Base-by-base conservation (phyloP, 2,797 vertebrate genomes). In the Mergus octosetaceus region DNA sequence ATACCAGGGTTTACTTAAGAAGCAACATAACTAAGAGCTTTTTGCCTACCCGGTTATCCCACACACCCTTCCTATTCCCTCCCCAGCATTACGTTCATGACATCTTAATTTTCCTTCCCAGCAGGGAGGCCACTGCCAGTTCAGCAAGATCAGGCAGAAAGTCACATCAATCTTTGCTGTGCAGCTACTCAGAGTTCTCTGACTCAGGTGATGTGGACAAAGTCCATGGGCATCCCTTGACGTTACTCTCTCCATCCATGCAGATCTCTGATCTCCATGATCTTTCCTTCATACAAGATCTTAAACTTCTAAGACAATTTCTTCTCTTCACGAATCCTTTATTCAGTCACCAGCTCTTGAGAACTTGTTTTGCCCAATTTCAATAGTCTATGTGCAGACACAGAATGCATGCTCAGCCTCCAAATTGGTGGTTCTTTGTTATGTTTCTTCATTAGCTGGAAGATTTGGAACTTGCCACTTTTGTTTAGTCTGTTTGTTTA, bases 101-200 rank as follows among this genome's bases (percentile, higher is more conserved):
- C 2, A 71, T 12, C 24, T 34, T 57, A 12, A 30, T 25, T 78
- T 39, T 64, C 24, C 12, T n/a, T 56, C 45, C 10, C 38, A 47
- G 32, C 16, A 11, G 3, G 18, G 34, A 49, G 32, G 13, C n/a
- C 41, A 62, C 12, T 57, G 32, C 36, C 27, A n/a, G 36, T 41
- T 27, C 57, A 74, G 57, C 11, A 16, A 32, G 28, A 10, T 19
- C 65, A 51, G 56, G 25, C 45, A 88, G 28, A 36, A 78, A 13
- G 13, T 21, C 41, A 72, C 51, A 19, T 3, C 36, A 4, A 0
- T 4, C 22, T 32, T 14, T 36, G 60, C 25, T 38, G 10, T 43
- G 74, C 2, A 27, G 32, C 34, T 45, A 11, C 49, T 6, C 62
- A 22, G 27, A 51, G 19, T 3, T n/a, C 18, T 12, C 1, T 43